Evolutionary conservation across 2,113 vertebrate species (phyloP).

Genomic region (Eolophus roseicapilla): DNA sequence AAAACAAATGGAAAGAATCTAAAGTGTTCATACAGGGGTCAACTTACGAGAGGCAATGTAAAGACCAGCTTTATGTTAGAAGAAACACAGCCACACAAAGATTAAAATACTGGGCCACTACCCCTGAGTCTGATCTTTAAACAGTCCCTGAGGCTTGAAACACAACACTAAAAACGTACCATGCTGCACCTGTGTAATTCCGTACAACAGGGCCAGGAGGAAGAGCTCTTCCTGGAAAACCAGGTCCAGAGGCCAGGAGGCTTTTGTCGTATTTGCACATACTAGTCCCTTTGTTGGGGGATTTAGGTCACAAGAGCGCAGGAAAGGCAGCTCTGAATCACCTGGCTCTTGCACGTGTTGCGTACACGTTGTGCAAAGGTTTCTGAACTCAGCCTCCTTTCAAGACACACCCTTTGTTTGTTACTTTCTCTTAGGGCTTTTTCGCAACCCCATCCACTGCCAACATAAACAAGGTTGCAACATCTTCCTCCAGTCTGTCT

Average conservation of each 20-base stretch:
- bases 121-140: neutral
- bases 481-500: neutral
- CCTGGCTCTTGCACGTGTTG: conserved; percentile 30
- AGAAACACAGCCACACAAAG: neutral
- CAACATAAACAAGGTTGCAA: conserved; percentile 50
- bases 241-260: conserved; percentile 13
- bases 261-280: neutral
- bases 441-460: conserved; percentile 28
- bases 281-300: neutral
- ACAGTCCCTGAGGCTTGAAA: neutral
- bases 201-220: neutral
- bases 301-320: conserved; percentile 24
- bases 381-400: conserved; percentile 7
- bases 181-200: neutral
- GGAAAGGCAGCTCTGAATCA: conserved; percentile 27
- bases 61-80: neutral
- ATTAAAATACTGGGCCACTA: neutral
- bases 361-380: conserved; percentile 18
- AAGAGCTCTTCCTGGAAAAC: conserved; percentile 46
- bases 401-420: conserved; percentile 52
- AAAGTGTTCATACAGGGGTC: neutral
- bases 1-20: neutral
- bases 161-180: neutral
- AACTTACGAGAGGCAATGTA: neutral
- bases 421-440: conserved; percentile 64